Conservation (phyloP, 2,888 invertebrate species). For the Seira sanloemensis region DNA sequence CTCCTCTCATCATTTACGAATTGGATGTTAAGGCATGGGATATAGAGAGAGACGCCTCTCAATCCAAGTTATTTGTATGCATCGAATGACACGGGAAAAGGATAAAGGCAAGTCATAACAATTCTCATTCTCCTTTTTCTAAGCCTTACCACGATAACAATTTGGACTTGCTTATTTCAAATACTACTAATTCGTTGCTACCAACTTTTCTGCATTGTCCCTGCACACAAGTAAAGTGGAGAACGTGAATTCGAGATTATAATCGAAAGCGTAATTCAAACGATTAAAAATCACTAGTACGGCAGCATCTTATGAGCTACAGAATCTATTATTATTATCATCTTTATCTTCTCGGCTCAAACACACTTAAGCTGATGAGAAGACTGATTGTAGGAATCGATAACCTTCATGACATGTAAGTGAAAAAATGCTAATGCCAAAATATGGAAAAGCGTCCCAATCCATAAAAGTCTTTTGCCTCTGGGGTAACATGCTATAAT, state of each 20-base stretch:
- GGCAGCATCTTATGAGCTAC: neutral
- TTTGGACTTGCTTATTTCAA: neutral
- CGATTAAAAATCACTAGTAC: constrained; percentile 1
- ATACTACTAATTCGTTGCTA: too few relatives aligned
- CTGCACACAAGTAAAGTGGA: neutral
- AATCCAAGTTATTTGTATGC: constrained; percentile 12
- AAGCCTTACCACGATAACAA: neutral
- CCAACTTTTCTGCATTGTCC: too few relatives aligned
- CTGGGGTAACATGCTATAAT: neutral
- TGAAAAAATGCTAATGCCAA: neutral
- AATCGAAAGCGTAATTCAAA: constrained; percentile 1
- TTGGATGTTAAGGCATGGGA: too few relatives aligned
- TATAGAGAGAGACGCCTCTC: neutral
- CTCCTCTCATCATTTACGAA: constrained; percentile 36
- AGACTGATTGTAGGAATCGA: constrained; percentile 43
- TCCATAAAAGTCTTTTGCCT: neutral
- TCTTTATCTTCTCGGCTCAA: constrained; percentile 5
- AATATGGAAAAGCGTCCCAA: constrained; percentile 7
- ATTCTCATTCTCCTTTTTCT: constrained; percentile 12
- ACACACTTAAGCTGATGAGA: constrained; percentile 33
- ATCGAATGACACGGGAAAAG: neutral
- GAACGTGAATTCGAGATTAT: constrained; percentile 1
- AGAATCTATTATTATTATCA: constrained; percentile 3
- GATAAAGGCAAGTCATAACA: neutral
- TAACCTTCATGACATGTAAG: constrained; percentile 49